Base-by-base conservation (phyloP, 2,797 vertebrate species). In the Australoheros facetus region DNA sequence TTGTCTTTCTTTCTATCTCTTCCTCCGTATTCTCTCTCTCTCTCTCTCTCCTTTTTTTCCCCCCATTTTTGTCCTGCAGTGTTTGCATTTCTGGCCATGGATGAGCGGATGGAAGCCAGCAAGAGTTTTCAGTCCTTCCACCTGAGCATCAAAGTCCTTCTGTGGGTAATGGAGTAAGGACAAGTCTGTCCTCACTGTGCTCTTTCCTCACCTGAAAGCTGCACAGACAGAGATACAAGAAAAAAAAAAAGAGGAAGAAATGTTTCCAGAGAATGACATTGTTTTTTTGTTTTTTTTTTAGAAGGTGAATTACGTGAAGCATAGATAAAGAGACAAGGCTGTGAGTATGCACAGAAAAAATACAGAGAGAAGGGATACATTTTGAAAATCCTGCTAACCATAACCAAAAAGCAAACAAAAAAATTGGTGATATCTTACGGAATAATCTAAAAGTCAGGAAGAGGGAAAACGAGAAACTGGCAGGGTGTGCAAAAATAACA, bases 31-130 rank as follows among this genome's bases (percentile, higher is more conserved):
- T 71, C 58, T 64, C 30, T 57, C 42, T 51, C 16, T 66, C 39
- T 16, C 7, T 64, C 3, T 62, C 21, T 21, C 32, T 48, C 32
- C 32, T 48, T 39, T 12, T 12, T 62, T 56, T 0, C 56, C 55
- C 12, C 54, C 9, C 32, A 34, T 34, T 74, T 56, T 42, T 79
- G 60, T 55, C 79, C 80, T 87, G 79, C 88, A 82, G 75, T 45
- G 81, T 82, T 83, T 84, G 85, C 82, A 77, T 59, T 88, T 76
- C 85, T 89, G 87, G 91, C 80, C 66, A 34, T 19, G 42, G 56
- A 78, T 69, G 71, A 87, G 83, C 89, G 34, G 79, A 71, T 77
- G 79, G 73, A 77, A 83, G 87, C 84, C 87, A 69, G 37, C 56
- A 58, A 82, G 77, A 82, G 74, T 78, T 78, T 79, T 86, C 55